phyloP scores from a whole-genome alignment of 2,888 invertebrate species.

The Mimachlamys varia region DNA sequence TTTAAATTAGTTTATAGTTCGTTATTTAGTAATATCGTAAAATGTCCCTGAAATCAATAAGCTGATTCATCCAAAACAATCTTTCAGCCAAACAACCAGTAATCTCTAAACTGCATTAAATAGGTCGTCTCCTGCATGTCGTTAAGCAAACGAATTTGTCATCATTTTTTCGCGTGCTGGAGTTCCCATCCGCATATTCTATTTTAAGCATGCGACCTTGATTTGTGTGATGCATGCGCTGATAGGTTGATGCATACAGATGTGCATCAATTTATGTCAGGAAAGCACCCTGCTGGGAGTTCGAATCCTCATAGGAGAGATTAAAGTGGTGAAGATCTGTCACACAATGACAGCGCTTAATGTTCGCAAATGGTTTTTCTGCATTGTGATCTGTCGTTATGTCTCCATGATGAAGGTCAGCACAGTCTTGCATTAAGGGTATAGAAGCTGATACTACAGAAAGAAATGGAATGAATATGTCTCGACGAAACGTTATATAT shows the following conservation, averaged over 20 bases:
- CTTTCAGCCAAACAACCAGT: too few species aligned
- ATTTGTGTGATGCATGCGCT: background rate
- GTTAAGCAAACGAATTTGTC: too few species aligned
- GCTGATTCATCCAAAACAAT: too few species aligned
- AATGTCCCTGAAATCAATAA: too few species aligned
- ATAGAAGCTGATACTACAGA: background rate
- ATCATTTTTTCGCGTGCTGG: background rate
- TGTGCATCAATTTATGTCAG: background rate
- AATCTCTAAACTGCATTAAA: too few species aligned
- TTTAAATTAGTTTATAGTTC: too few species aligned
- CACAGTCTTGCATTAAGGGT: background rate
- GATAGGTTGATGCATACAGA: background rate
- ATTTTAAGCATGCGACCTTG: background rate
- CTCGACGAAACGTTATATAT: too few species aligned
- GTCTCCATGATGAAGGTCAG: background rate
- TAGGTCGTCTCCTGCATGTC: background rate
- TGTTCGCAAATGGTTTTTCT: background rate
- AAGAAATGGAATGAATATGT: too few species aligned
- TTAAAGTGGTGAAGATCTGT: background rate
- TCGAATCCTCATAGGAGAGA: background rate
- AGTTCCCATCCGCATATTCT: background rate
- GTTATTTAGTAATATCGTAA: too few species aligned
- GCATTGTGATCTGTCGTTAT: background rate
- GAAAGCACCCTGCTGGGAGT: background rate
- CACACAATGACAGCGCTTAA: background rate